Evolutionary conservation across 2,797 vertebrate species (phyloP), one percentile per base, ranked within the genome.

Genomic region (Ceryle rudis): DNA sequence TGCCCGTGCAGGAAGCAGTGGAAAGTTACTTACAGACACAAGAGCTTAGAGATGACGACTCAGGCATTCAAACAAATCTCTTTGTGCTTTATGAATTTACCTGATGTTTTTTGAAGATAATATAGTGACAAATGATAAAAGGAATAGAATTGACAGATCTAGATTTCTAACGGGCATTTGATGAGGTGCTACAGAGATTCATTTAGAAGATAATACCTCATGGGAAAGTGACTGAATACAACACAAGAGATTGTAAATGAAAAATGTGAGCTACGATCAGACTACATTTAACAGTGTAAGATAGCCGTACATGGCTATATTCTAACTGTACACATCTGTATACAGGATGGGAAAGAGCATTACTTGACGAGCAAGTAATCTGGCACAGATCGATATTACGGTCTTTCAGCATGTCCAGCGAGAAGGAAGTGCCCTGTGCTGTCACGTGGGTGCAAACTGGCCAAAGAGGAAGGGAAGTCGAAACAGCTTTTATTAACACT

Each of bases 91-190:
- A 97, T 69, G 93, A 95, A 97, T 95, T 95, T 88, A 95, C 96
- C 91, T 96, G 78, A 92, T 80, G 83, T 51, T 96, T 96, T 97
- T 95, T 94, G 85, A 97, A 97, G 96, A 93, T 67, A 95, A 97
- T 93, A 89, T 31, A 96, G 94, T 55, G 85, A 78, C 70, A 96
- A 47, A 95, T 83, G 93, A 90, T 95, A 95, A 95, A 97, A 94
- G 94, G 91, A 89, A 92, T 46, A 74, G 93, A 81, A 84, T 26
- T 93, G 94, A 92, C 80, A 90, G 87, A 84, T 75, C 42, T 65
- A 92, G 86, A 93, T 95, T 94, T 96, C 65, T 44, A 96, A 29
- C 60, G 95, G 85, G 92, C 52, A 66, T 70, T 90, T 90, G 79
- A 96, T 91, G 95, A 97, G 94, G 94, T 95, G 94, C 80, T 78